Percentiles rank a stretch among this genome's conserved stretches.
Conservation (phyloP, 2,888 invertebrate genomes). For the Morinoia aosen region DNA sequence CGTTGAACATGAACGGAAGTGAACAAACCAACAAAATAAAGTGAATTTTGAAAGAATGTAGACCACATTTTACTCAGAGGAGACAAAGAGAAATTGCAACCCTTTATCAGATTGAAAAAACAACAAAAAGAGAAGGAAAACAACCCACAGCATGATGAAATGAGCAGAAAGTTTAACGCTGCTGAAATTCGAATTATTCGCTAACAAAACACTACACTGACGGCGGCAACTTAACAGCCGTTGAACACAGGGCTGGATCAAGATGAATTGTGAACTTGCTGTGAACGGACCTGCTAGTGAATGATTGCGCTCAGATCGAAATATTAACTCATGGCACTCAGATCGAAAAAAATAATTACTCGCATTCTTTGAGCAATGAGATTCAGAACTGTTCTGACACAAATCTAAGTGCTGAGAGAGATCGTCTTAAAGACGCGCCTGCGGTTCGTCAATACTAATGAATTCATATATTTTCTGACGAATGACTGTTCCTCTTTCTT, state of each 20-base stretch:
- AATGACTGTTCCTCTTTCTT: too few relatives aligned
- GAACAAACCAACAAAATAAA: not conserved
- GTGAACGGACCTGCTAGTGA: not conserved
- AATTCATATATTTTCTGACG: not conserved
- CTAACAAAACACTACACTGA: too few relatives aligned
- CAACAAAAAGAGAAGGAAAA: too few relatives aligned
- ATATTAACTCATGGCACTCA: too few relatives aligned
- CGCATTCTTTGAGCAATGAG: not conserved
- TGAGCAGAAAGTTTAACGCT: too few relatives aligned
- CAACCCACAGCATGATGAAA: not conserved
- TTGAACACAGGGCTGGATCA: too few relatives aligned
- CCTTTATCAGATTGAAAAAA: not conserved
- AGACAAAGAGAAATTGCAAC: not conserved
- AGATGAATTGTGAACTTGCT: not conserved
- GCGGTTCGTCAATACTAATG: not conserved
- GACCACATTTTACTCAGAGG: not conserved
- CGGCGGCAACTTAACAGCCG: too few relatives aligned
- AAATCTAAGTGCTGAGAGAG: not conserved
- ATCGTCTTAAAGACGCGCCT: not conserved
- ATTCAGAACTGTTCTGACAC: not conserved
- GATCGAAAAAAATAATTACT: not conserved
- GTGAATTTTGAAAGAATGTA: not conserved
- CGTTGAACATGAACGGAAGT: not conserved
- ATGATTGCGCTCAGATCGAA: not conserved
- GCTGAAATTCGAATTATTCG: too few relatives aligned